Base-by-base conservation (phyloP, 2,888 invertebrate genomes). In the Habroteleia sp. region DNA sequence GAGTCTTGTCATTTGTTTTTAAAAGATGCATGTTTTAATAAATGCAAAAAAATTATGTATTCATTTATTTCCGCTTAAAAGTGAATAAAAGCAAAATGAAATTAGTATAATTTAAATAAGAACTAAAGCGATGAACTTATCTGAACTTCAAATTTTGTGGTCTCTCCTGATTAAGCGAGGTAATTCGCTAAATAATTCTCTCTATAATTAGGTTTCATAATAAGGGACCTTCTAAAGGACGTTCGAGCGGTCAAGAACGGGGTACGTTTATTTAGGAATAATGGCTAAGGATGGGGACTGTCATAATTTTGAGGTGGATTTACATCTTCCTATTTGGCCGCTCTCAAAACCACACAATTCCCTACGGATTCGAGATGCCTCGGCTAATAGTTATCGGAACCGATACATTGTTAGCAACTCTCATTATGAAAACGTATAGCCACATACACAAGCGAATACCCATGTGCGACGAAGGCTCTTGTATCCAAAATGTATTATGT, bases 331-430 rank as follows among this genome's bases (percentile, higher is more conserved):
- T 11, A 41, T 11, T 11, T 23, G 29, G 41, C 35, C 27, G 14
- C 23, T 29, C 14, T 25, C 25, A 48, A 52, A 52, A 52, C 54
- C 65, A 23, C 66, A 46, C 44, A 17, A 58, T 54, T 68, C 68
- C 68, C 74, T 8, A 37, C 17, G 52, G 65, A 63, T 56, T 25
- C 27, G 31, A 20, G 50, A 41, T 39, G 37, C 68, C 69, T 13
- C 27, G 68, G 56, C 68, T 69, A 69, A 68, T 74, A 63, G 74
- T 69, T 69, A 74, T 58, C 41, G 58, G 56, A 48, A 42, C 56
- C 63, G 41, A 62, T 68, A 41, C 60, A 46, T 41, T 29, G 66
- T 60, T 62, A 41, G 42, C 4, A 10, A 39, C 37, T 52, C 39
- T 60, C 39, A 52, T 44, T 66, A 46, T 46, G 39, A 23, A 25